These are phyloP conservation scores for Orientallactaga bullata DNA, from an alignment of 2,113 vertebrate species.

Conservation along the genomic window DNA sequence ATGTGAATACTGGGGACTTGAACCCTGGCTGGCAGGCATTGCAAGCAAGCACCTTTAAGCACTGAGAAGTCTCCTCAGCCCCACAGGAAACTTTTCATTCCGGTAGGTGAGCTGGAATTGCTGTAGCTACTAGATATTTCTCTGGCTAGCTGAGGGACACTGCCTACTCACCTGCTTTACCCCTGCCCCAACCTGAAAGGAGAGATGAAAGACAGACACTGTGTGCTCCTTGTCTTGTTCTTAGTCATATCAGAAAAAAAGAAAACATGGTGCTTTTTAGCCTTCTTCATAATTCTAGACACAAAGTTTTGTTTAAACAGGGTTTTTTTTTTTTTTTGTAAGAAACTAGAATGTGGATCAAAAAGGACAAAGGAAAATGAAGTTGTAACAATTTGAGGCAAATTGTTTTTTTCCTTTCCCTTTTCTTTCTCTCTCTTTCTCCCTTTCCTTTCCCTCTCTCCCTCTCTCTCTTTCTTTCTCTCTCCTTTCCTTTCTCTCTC, in stretches of 20 bases:
- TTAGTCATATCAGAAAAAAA: background rate
- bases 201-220: background rate
- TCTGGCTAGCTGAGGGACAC: background rate
- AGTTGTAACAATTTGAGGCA: conserved; percentile 1
- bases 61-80: no score
- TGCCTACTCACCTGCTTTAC: no score
- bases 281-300: conserved; percentile 40
- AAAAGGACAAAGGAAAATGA: background rate
- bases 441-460: no score
- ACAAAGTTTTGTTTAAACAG: conserved; percentile 62
- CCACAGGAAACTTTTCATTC: background rate
- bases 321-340: background rate
- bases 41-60: no score
- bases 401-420: background rate
- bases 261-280: conserved; percentile 1
- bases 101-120: background rate
- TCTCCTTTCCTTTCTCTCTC: no score
- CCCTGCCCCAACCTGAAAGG: background rate
- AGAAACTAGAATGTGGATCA: conserved; percentile 22
- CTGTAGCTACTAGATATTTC: background rate
- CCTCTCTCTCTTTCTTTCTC: no score
- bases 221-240: background rate
- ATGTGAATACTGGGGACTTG: no score
- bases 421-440: no score
- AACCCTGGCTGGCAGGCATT: no score